Evolutionary conservation across 1,140 invertebrate genomes (phyloP).

Genomic region (Lepidostoma basale): DNA sequence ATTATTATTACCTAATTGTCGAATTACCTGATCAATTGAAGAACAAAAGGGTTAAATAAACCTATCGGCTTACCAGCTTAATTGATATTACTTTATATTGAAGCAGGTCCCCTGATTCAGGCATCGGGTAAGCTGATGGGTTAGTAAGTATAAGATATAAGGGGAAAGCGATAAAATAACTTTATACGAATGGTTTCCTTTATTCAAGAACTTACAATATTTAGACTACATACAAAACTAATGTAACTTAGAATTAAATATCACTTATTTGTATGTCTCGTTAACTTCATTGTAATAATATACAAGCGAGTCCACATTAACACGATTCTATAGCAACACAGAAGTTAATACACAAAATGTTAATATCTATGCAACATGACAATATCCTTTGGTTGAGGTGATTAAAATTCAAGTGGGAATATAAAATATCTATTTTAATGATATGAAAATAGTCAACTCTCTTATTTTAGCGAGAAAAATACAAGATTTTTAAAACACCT

Average conservation of each 20-base stretch:
- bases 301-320: not conserved
- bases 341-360: not conserved
- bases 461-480: too few relatives aligned
- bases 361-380: not conserved
- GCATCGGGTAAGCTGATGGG: too few relatives aligned
- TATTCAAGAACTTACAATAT: slow-evolving; percentile 1
- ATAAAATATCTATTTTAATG: not conserved
- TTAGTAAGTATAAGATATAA: not conserved
- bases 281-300: not conserved
- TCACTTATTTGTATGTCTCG: slow-evolving; percentile 29
- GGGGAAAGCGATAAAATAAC: not conserved
- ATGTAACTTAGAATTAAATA: slow-evolving; percentile 18
- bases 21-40: too few relatives aligned
- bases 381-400: not conserved
- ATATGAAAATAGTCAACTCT: too few relatives aligned
- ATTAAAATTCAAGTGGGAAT: too few relatives aligned
- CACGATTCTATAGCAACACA: not conserved
- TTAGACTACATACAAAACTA: slow-evolving; percentile 23
- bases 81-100: too few relatives aligned
- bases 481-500: too few relatives aligned
- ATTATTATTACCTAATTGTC: too few relatives aligned
- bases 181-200: slow-evolving; percentile 9
- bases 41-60: too few relatives aligned
- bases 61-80: too few relatives aligned
- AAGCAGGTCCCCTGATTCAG: too few relatives aligned